Base-by-base conservation (phyloP, 2,888 invertebrate genomes). In the Catocala nupta region DNA sequence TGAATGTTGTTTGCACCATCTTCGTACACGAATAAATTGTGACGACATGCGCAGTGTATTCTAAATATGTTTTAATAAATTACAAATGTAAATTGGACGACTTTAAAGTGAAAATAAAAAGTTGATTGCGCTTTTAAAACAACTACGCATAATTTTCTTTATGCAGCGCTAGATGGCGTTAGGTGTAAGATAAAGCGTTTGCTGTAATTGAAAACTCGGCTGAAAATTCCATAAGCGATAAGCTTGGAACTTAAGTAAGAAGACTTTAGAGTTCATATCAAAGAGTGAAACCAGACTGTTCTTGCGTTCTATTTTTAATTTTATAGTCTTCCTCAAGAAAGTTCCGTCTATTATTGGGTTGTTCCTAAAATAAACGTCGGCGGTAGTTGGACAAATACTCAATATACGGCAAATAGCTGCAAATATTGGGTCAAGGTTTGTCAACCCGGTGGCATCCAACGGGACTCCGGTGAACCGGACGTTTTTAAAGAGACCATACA, bases 381-480 rank as follows among this genome's bases (percentile, higher is more conserved):
- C 60, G 59, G 65, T 59, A 65, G 57, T 59, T 53, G 65, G 73
- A 73, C 71, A 77, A 80, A 78, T 73, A 80, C 75, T 78, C 72
- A 80, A 82, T 81, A 82, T 79, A 80, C 75, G 80, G 80, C 71
- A 80, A 82, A 80, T 81, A 72, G 70, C 79, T 77, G 70, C 75
- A 75, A 81, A 81, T 78, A 81, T 81, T 84, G 75, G 88, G 87
- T 88, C 88, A 90, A 89, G 87, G 88, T 71, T 82, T 77, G 75
- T 67, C 63, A 63, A 61, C 71, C 80, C 82, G 78, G 81, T 83
- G 82, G 76, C 80, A 68, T 65, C 63, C 78, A 84, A 84, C 81
- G 81, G 77, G 76, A 80, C 56, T 56, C 57, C 62, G 62, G 13
- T 62, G 54, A 60, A 43, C 61, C 66, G 59, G 70, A 74, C 59